Conservation (phyloP, 1,140 invertebrate genomes). For the Coelopa frigida region DNA sequence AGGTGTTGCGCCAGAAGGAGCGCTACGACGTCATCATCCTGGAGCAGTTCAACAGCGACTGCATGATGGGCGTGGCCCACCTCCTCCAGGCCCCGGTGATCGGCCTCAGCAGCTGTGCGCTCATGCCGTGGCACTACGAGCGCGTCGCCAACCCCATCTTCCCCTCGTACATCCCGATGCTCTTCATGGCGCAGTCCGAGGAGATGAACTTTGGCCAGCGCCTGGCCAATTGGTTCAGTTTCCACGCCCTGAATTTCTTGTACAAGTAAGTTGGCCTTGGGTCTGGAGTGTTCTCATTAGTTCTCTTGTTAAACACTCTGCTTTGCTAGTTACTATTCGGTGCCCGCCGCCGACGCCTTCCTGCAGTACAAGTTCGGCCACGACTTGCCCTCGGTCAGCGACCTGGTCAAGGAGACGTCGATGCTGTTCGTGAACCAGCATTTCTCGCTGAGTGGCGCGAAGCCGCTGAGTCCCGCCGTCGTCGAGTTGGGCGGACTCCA, state of each 20-base stretch:
- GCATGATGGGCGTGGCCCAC: conserved; percentile 55
- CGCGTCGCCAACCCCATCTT: conserved; percentile 52
- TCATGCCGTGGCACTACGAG: conserved; percentile 50
- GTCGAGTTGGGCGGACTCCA: conserved; percentile 64
- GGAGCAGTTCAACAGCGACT: conserved; percentile 64
- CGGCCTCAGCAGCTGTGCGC: conserved; percentile 36
- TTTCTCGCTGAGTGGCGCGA: conserved; percentile 52
- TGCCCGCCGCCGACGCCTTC: conserved; percentile 27
- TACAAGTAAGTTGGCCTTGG: conserved; percentile 26
- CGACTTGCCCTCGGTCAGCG: conserved; percentile 52
- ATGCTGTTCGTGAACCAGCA: conserved; percentile 60
- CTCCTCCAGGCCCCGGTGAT: conserved; percentile 58
- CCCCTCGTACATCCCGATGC: conserved; percentile 51
- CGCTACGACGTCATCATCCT: conserved; percentile 60
- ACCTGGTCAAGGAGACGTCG: conserved; percentile 53
- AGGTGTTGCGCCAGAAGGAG: conserved; percentile 33
- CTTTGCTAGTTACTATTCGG: conserved; percentile 16
- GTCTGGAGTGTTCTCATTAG: neutral
- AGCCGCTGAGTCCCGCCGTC: conserved; percentile 53
- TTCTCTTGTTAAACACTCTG: neutral
- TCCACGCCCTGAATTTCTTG: conserved; percentile 28
- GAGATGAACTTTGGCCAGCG: conserved; percentile 49
- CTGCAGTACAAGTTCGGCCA: conserved; percentile 44
- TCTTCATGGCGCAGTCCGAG: conserved; percentile 50
- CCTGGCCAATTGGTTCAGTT: conserved; percentile 43